phyloP scores from a whole-genome alignment of 1,140 invertebrate genomes.

The Portunus trituberculatus region DNA sequence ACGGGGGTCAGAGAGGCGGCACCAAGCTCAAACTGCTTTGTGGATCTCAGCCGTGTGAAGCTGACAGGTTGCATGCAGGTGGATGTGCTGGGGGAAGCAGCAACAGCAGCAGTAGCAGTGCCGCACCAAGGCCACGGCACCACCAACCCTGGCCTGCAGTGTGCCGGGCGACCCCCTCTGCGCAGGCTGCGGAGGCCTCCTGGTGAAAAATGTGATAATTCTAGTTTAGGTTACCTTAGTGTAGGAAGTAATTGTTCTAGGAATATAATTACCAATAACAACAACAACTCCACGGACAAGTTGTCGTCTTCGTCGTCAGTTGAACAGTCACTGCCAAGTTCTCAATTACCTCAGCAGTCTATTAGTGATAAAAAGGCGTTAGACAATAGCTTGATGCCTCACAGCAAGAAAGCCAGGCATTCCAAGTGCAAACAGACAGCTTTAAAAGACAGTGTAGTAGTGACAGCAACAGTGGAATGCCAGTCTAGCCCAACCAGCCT shows the following conservation, averaged over 20 bases:
- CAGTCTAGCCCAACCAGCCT: conserved; percentile 22
- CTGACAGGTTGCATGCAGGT: conserved; percentile 63
- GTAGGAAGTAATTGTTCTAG: conserved; percentile 76
- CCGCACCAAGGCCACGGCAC: conserved; percentile 41
- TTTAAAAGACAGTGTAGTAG: conserved; percentile 70
- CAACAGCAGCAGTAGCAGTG: background rate
- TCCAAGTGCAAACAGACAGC: conserved; percentile 71
- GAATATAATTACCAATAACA: conserved; percentile 75
- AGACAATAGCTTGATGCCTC: conserved; percentile 53
- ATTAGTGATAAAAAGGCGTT: conserved; percentile 67
- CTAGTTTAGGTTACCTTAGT: conserved; percentile 77
- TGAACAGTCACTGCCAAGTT: conserved; percentile 76
- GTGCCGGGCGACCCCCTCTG: conserved; percentile 62
- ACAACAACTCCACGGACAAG: conserved; percentile 61
- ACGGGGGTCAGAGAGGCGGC: conserved; percentile 40
- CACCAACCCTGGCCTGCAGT: conserved; percentile 47
- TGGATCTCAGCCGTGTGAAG: conserved; percentile 71
- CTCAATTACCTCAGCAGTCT: conserved; percentile 77
- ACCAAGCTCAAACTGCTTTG: conserved; percentile 73
- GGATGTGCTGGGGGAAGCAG: conserved; percentile 43
- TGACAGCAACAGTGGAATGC: conserved; percentile 28
- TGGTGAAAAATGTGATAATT: conserved; percentile 77
- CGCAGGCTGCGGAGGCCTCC: conserved; percentile 70
- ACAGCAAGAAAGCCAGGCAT: conserved; percentile 62
- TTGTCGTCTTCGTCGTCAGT: conserved; percentile 4